Evolutionary conservation across 2,113 vertebrate species (phyloP).

Genomic region (Pluvianellus socialis): DNA sequence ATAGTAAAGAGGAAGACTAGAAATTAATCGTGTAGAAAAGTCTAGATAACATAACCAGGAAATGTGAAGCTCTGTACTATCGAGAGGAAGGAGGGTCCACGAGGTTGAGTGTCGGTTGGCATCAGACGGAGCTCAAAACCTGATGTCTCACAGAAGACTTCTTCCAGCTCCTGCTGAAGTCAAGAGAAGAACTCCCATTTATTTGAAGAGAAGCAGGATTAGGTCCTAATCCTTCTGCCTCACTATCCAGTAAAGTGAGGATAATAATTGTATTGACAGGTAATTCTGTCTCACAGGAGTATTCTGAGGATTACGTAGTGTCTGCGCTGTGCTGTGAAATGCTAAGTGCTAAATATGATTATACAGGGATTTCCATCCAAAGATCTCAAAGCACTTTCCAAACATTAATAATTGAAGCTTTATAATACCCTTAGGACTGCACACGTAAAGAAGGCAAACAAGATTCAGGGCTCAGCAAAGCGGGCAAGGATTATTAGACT

Average conservation of each 20-base stretch:
- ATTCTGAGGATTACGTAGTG: constrained; percentile 60
- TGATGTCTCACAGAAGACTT: constrained; percentile 2
- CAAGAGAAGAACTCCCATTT: constrained; percentile 7
- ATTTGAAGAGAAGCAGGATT: constrained; percentile 45
- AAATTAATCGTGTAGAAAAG: background rate
- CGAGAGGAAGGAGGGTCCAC: background rate
- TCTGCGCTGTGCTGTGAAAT: constrained; percentile 66
- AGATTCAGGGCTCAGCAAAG: constrained; percentile 65
- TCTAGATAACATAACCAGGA: background rate
- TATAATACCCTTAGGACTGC: constrained; percentile 64
- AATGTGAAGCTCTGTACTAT: background rate
- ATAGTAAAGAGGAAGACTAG: background rate
- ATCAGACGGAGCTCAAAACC: background rate
- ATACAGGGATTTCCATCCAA: constrained; percentile 67
- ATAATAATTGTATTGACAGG: constrained; percentile 73
- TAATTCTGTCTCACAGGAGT: constrained; percentile 71
- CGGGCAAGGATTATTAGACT: constrained; percentile 61
- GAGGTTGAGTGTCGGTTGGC: background rate
- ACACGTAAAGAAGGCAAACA: constrained; percentile 66
- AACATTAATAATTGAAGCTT: constrained; percentile 71
- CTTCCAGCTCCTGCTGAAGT: background rate
- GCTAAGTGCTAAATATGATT: constrained; percentile 73
- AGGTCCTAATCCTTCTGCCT: constrained; percentile 61
- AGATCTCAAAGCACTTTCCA: constrained; percentile 71
- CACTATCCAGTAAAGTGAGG: constrained; percentile 59